These are phyloP conservation scores for Aptenodytes forsteri DNA, from an alignment of 2,113 vertebrate genomes.

Conservation along the genomic window DNA sequence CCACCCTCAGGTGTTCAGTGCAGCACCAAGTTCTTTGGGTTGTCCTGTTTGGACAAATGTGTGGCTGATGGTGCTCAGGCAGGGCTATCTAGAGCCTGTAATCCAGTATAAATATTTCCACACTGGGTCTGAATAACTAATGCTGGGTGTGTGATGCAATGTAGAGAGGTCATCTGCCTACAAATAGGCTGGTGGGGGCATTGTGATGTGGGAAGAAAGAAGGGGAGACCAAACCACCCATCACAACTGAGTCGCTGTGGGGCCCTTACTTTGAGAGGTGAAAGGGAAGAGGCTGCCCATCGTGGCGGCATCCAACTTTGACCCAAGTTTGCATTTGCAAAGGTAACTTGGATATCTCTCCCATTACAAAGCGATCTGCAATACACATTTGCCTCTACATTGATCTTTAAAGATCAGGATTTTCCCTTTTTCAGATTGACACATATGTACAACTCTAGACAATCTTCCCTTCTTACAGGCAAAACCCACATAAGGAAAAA, in stretches of 20 bases:
- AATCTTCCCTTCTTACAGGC: neutral
- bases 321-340: neutral
- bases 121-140: neutral
- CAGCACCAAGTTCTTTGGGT: neutral
- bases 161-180: neutral
- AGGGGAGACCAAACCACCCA: neutral
- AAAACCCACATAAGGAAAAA: neutral
- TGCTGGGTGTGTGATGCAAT: neutral
- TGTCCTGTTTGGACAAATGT: neutral
- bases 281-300: neutral
- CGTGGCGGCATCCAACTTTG: neutral
- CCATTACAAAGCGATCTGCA: neutral
- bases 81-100: neutral
- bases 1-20: neutral
- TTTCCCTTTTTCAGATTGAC: neutral
- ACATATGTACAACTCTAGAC: neutral
- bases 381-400: neutral
- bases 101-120: neutral
- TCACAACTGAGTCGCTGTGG: accelerated
- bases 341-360: neutral
- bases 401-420: neutral
- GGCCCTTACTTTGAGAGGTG: neutral
- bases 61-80: neutral
- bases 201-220: neutral
- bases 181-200: neutral